Evolutionary conservation across 2,888 invertebrate species (phyloP), one percentile per base, ranked within the genome.

Genomic region (Idaea dimidiata): DNA sequence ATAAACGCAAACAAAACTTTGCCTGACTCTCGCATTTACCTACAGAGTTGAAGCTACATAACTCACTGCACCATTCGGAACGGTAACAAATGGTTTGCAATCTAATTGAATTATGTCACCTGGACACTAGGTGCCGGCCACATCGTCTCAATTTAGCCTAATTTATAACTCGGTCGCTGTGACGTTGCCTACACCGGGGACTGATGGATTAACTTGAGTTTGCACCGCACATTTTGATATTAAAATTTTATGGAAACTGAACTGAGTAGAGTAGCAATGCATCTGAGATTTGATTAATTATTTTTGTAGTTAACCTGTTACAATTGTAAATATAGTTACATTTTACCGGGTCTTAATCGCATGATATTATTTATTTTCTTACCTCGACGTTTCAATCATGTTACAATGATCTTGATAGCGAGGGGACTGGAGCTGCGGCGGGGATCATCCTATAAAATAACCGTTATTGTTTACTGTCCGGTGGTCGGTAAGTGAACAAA

Each of bases 21-120:
- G 14, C 7, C 43, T 14, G 6, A 43, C 8, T 43, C 8, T 10
- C 43, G 65, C 61, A 69, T 68, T 69, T 67, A 68, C 63, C 55
- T 31, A 54, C 61, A 61, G 57, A 58, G 59, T 60, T 66, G 67
- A 68, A 69, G 67, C 66, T 64, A 72, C 77, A 80, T 81, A 81
- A 80, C 74, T 81, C 82, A 82, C 75, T 66, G 72, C 72, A 72
- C 72, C 74, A 68, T 70, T 69, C 71, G 71, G 70, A 73, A 67
- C 72, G 68, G 68, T 83, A 82, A 86, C 79, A 82, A 86, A 86
- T 82, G 82, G 82, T 70, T 70, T 62, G 82, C 81, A 82, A 85
- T 87, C 80, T 85, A 86, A 86, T 86, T 86, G 86, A 86, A 85
- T 86, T 86, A 86, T 86, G 86, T 83, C 82, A 85, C 83, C 81